Evolutionary conservation across 2,797 vertebrate species (phyloP).

Genomic region (Alca torda): DNA sequence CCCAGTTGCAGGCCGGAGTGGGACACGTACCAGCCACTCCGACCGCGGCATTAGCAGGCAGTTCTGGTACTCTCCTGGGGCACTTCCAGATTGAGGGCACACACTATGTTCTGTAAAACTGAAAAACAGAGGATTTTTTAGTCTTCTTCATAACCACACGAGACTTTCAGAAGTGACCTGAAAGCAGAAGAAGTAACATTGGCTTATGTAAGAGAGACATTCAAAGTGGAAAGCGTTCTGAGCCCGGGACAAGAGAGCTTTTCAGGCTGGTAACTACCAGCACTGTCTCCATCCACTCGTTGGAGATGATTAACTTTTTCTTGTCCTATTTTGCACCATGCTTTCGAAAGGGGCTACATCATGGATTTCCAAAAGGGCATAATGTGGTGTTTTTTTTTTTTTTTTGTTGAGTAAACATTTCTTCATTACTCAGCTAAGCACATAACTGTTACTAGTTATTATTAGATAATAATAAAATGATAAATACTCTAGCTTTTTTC

Average conservation of each 20-base stretch:
- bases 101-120: not conserved
- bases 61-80: not conserved
- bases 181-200: not conserved
- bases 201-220: not conserved
- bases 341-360: not conserved
- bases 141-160: not conserved
- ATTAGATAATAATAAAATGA: not conserved
- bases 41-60: accelerated
- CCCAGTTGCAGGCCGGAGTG: accelerated
- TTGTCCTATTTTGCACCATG: not conserved
- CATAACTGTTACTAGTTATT: not conserved
- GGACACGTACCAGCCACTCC: not conserved
- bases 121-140: not conserved
- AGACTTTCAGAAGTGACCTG: not conserved
- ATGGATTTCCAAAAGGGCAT: not conserved
- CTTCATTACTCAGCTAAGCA: not conserved
- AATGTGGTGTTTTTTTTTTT: not conserved
- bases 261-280: not conserved
- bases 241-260: not conserved
- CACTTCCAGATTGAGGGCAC: not conserved
- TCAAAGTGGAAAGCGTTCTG: not conserved
- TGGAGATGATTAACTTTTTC: not conserved
- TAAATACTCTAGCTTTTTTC: not conserved
- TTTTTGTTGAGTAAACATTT: not conserved
- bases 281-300: accelerated